Evolutionary conservation across 2,797 vertebrate species (phyloP), one percentile per base, ranked within the genome.

Genomic region (Balearica regulorum): DNA sequence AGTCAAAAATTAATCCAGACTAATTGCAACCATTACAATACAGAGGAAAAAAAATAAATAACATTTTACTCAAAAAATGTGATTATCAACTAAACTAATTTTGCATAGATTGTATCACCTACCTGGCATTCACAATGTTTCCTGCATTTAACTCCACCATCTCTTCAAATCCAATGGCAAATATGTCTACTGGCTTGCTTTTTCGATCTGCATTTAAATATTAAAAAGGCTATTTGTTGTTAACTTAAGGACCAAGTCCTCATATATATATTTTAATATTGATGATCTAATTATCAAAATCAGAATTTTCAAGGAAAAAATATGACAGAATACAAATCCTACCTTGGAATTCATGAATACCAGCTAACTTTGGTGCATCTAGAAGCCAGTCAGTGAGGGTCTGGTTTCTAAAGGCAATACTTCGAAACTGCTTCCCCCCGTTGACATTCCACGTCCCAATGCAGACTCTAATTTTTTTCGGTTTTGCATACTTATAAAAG

Each of bases 121-220:
- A 99, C 99, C 99, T 99, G 87, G 99, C 99, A 76, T 99, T 99
- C 97, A 99, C 99, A 72, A 99, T 99, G 97, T 99, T 99, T 53
- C 99, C 99, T 77, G 99, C 99, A 94, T 99, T 99, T 96, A 99
- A 97, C 96, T 99, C 99, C 93, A 99, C 99, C 99, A 99, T 99
- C 98, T 99, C 99, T 98, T 99, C 99, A 98, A 99, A 99, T 75
- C 99, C 99, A 64, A 99, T 99, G 84, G 99, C 99, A 98, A 99
- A 99, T 95, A 99, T 99, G 92, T 99, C 99, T 29, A 98, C 98
- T 28, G 99, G 99, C 62, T 98, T 99, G 93, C 98, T 98, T 98
- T 98, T 99, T 96, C 93, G 98, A 97, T 99, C 99, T 99, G 96
- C 13, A 94, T 95, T 87, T 75, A 97, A 96, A 90, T 8, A 92